phyloP scores from a whole-genome alignment of 64 coral and sea anemone species.

The Orbicella faveolata region DNA sequence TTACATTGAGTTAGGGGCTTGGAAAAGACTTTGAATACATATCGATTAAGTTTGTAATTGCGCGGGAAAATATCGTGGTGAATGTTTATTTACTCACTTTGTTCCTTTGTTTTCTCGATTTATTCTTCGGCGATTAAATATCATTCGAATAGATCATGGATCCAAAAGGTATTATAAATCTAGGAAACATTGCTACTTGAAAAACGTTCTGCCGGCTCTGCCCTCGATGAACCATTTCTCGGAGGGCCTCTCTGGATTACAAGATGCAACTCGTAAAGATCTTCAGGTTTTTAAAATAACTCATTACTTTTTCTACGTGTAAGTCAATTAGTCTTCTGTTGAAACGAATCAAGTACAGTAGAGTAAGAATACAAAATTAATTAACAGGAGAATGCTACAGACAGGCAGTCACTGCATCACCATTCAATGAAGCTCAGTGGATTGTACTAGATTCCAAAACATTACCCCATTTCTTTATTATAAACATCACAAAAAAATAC shows the following conservation, averaged over 20 bases:
- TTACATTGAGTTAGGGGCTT: no score
- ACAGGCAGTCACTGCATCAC: no score
- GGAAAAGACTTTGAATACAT: no score
- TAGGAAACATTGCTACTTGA: constrained; percentile 15
- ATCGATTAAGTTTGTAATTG: neutral
- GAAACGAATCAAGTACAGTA: no score
- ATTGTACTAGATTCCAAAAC: no score
- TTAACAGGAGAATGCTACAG: no score
- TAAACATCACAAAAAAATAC: no score
- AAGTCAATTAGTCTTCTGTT: neutral
- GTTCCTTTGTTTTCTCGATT: neutral
- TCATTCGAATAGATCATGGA: neutral
- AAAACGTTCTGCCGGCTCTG: constrained; percentile 10
- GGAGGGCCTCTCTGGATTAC: neutral
- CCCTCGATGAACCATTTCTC: neutral
- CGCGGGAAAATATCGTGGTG: neutral
- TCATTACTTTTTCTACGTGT: constrained; percentile 17
- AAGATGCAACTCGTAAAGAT: neutral
- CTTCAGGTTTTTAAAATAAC: constrained; percentile 18
- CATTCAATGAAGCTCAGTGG: no score
- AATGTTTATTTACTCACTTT: neutral
- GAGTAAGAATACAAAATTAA: no score
- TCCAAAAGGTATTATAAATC: constrained; percentile 17
- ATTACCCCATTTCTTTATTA: no score
- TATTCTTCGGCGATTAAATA: neutral